Base-by-base conservation (phyloP, 2,113 vertebrate species). In the Vidua chalybeata region DNA sequence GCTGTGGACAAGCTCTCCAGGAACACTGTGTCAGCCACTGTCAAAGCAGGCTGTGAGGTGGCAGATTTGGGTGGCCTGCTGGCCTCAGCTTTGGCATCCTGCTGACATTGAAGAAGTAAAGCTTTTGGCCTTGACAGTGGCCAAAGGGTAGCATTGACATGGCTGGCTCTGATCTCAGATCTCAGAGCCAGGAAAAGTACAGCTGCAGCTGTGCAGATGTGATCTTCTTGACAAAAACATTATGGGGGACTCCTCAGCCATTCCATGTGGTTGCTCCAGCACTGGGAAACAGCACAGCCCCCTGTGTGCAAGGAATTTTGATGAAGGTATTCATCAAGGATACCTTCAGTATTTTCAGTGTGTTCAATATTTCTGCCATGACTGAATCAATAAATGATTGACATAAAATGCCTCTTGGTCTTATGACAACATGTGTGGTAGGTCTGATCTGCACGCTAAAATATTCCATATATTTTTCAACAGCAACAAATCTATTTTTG, bases 101-200 rank as follows among this genome's bases (percentile, higher is more conserved):
- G 1, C 35, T 90, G 54, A 27, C 37, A 56, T 58, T 2, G 2
- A 23, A 52, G n/a, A 75, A 63, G 30, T 45, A 79, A 92, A 74
- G 28, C 3, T 76, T 73, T 72, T 2, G 1, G 46, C n/a, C 56
- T 41, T 17, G 0, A 43, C 27, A 66, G 31, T 28, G 37, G 52
- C 43, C 3, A 4, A 62, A 75, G 48, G 23, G 31, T 5, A 2
- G 61, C 26, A 31, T 7, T 12, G 1, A 8, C 1, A 1, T 11
- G n/a, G 17, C 28, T 68, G 26, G 30, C 35, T 93, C 75, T 15
- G 3, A 39, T 76, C 41, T 59, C n/a, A 39, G 17, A 61, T 61
- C 30, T 35, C 41, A 26, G 30, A 73, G 28, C 13, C 8, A 90
- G 79, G 23, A 67, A 74, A 75, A 69, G 52, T 35, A 9, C 2